A percentile compares a stretch with the other conserved stretches of the same genome.
These are phyloP conservation scores for Zaprionus kolodkinae DNA, from an alignment of 1,140 invertebrate genomes.

Conservation along the genomic window DNA sequence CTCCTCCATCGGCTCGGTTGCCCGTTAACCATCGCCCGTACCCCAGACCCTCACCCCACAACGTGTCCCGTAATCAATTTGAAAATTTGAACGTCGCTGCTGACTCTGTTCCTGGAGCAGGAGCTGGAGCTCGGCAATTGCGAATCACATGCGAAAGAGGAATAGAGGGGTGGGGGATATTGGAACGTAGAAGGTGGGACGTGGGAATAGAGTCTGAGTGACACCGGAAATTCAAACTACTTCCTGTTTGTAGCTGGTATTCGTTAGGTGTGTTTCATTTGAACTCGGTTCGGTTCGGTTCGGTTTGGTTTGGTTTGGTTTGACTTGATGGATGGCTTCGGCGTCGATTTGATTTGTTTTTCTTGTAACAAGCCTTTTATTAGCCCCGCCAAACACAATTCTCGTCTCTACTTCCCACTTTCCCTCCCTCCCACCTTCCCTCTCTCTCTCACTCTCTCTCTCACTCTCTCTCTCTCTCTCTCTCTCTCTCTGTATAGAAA, in stretches of 20 bases:
- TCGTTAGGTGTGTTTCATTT: slow-evolving; percentile 74
- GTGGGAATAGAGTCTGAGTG: slow-evolving; percentile 42
- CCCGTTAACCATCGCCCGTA: slow-evolving; percentile 1
- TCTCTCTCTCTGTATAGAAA: not conserved
- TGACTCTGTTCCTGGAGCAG: slow-evolving; percentile 3
- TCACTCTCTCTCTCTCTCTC: not conserved
- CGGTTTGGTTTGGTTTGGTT: slow-evolving; percentile 63
- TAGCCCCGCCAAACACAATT: slow-evolving; percentile 55
- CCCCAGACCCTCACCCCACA: not conserved
- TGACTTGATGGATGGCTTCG: slow-evolving; percentile 70
- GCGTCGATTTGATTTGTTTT: slow-evolving; percentile 79
- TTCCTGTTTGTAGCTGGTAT: slow-evolving; percentile 72
- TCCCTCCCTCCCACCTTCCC: too few species aligned
- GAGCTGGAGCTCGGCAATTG: slow-evolving; percentile 13
- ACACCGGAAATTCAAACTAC: slow-evolving; percentile 83
- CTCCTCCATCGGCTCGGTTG: not conserved
- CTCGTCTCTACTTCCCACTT: not conserved
- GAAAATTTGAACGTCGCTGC: slow-evolving; percentile 61
- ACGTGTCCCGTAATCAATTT: slow-evolving; percentile 70
- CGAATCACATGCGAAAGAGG: not conserved
- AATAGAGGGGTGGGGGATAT: not conserved
- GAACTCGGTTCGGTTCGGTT: slow-evolving; percentile 44
- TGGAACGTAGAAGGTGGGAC: slow-evolving; percentile 3
- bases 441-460: not conserved
- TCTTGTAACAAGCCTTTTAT: slow-evolving; percentile 82